Conservation (phyloP, 2,888 invertebrate species). For the Drosophila leonis region DNA sequence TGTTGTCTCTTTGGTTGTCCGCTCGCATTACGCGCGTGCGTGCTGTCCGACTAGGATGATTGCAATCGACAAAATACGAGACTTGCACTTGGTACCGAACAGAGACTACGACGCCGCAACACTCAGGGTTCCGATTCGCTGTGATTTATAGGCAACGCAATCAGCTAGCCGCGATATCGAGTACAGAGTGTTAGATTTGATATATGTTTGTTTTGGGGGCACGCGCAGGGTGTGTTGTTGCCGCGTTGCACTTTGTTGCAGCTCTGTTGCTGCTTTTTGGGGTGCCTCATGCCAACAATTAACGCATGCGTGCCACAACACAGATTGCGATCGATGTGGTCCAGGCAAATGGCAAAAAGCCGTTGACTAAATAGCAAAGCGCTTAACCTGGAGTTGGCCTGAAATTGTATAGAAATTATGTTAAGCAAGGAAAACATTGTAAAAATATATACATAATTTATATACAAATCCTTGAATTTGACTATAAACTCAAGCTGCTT, state of each 20-base stretch:
- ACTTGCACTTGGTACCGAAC: slow-evolving; percentile 37
- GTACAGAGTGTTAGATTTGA: slow-evolving; percentile 71
- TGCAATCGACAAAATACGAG: slow-evolving; percentile 72
- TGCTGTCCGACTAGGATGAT: slow-evolving; percentile 75
- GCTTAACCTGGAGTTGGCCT: neutral
- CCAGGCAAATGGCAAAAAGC: slow-evolving; percentile 26
- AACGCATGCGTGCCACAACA: slow-evolving; percentile 71
- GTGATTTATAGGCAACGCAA: slow-evolving; percentile 75
- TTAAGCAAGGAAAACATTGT: neutral
- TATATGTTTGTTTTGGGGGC: slow-evolving; percentile 77
- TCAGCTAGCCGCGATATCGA: slow-evolving; percentile 74
- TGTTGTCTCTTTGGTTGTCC: slow-evolving; percentile 14
- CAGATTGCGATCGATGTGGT: slow-evolving; percentile 63
- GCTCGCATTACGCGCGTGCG: slow-evolving; percentile 70
- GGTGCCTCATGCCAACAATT: slow-evolving; percentile 70
- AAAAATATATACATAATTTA: too few relatives aligned
- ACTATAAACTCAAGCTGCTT: neutral
- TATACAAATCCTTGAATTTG: neutral
- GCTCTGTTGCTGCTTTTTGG: slow-evolving; percentile 20
- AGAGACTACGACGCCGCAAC: slow-evolving; percentile 1
- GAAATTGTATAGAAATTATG: neutral
- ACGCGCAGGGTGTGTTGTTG: slow-evolving; percentile 77
- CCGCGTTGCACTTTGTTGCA: slow-evolving; percentile 40
- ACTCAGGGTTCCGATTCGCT: slow-evolving; percentile 60
- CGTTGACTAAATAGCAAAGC: slow-evolving; percentile 18